Evolutionary conservation across 1,140 invertebrate genomes (phyloP).

Genomic region (Epicauta chinensis): DNA sequence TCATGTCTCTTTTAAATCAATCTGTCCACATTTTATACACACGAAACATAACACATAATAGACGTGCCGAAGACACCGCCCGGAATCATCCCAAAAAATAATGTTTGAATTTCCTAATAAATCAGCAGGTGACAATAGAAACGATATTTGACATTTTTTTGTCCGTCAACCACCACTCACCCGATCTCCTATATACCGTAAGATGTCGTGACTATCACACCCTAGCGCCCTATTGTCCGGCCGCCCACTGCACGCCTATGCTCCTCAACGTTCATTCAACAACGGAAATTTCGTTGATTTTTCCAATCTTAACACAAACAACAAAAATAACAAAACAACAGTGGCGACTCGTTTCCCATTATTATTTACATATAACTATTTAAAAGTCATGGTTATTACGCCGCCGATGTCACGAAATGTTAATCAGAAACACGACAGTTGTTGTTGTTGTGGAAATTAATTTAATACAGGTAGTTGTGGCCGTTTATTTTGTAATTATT

Average conservation of each 20-base stretch:
- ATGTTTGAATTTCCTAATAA: slow-evolving; percentile 1
- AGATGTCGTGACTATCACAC: slow-evolving; percentile 21
- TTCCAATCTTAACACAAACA: too few relatives aligned
- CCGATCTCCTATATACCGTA: slow-evolving; percentile 11
- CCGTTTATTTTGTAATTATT: slow-evolving; percentile 13
- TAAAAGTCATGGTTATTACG: background rate
- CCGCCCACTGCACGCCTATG: slow-evolving; percentile 19
- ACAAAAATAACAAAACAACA: too few relatives aligned
- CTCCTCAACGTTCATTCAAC: too few relatives aligned
- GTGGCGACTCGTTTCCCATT: background rate
- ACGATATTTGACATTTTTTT: slow-evolving; percentile 17
- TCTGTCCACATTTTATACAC: too few relatives aligned
- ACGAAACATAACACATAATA: too few relatives aligned
- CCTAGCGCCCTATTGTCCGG: slow-evolving; percentile 16
- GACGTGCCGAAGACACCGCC: too few relatives aligned
- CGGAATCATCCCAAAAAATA: too few relatives aligned
- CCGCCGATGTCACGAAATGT: slow-evolving; percentile 3
- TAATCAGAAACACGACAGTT: too few relatives aligned
- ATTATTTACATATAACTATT: slow-evolving; percentile 5
- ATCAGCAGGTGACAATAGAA: slow-evolving; percentile 16
- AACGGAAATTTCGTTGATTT: too few relatives aligned
- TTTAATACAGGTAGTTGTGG: slow-evolving; percentile 14
- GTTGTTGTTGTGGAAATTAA: slow-evolving; percentile 8
- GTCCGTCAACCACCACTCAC: too few relatives aligned
- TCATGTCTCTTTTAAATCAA: too few relatives aligned